These are phyloP conservation scores for Sardina pilchardus DNA, from an alignment of 2,113 vertebrate genomes.

Conservation along the genomic window DNA sequence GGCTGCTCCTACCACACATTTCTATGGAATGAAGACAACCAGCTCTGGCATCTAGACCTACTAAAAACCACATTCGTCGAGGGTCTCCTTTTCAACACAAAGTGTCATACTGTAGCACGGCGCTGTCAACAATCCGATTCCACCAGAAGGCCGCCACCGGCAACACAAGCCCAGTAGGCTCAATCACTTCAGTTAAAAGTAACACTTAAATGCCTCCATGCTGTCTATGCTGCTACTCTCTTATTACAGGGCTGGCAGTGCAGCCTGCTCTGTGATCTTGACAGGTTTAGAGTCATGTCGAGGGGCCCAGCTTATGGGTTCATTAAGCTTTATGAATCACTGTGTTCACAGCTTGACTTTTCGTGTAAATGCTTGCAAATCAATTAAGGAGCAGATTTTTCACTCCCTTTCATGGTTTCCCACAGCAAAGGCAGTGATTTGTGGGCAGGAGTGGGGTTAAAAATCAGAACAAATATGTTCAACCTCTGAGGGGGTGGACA, in stretches of 20 bases:
- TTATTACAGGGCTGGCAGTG: constrained; percentile 53
- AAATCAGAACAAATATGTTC: constrained; percentile 42
- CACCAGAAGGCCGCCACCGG: constrained; percentile 44
- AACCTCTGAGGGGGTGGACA: constrained; percentile 18
- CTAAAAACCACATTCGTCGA: not conserved
- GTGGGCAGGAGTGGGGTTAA: constrained; percentile 26
- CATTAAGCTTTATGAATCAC: constrained; percentile 60
- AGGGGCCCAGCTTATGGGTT: constrained; percentile 47
- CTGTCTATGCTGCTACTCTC: constrained; percentile 53
- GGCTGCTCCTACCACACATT: no score
- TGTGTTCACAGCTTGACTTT: constrained; percentile 58
- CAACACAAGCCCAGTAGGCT: constrained; percentile 33
- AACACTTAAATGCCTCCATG: constrained; percentile 57
- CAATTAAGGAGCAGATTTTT: constrained; percentile 47
- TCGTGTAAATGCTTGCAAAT: constrained; percentile 60
- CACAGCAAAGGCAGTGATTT: constrained; percentile 37
- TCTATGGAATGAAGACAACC: not conserved
- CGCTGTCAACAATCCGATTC: constrained; percentile 51
- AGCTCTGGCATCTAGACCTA: not conserved
- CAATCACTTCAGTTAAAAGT: constrained; percentile 47
- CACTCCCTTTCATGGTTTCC: constrained; percentile 33
- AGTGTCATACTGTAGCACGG: constrained; percentile 33
- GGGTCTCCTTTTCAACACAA: not conserved
- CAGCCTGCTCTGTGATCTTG: constrained; percentile 54
- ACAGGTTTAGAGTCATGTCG: constrained; percentile 48